Evolutionary conservation across 1,140 invertebrate species (phyloP).

Genomic region (Zaprionus nigranus): DNA sequence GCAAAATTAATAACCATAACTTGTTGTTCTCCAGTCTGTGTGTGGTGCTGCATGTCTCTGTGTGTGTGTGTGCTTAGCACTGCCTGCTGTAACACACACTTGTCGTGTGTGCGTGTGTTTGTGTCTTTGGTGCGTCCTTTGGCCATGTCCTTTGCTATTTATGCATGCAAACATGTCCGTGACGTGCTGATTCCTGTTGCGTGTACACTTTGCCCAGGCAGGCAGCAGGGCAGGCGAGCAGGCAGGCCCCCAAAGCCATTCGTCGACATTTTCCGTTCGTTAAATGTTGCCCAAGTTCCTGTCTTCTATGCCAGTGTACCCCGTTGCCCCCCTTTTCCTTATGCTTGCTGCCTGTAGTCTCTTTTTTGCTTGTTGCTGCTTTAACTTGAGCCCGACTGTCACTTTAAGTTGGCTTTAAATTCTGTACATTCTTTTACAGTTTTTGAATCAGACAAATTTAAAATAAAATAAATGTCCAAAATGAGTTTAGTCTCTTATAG

Average conservation of each 20-base stretch:
- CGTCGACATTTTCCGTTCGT: constrained; percentile 55
- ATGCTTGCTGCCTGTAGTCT: not conserved
- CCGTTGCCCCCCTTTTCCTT: not conserved
- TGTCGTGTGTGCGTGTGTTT: constrained; percentile 6
- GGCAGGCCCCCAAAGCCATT: constrained; percentile 20
- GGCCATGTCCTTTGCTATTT: constrained; percentile 77
- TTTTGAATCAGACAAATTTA: too few relatives aligned
- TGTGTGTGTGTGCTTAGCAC: constrained; percentile 11
- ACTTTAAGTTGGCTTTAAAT: not conserved
- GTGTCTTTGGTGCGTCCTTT: constrained; percentile 38
- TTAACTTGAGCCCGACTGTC: not conserved
- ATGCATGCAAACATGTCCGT: constrained; percentile 80
- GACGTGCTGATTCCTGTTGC: constrained; percentile 70
- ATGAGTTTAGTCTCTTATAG: too few relatives aligned
- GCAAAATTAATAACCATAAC: constrained; percentile 81
- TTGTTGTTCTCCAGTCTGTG: constrained; percentile 49
- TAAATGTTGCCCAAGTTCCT: constrained; percentile 40
- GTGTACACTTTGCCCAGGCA: constrained; percentile 68
- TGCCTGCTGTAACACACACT: not conserved
- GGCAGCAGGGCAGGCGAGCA: not conserved
- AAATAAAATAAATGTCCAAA: too few relatives aligned
- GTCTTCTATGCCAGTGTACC: not conserved
- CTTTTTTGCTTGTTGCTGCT: not conserved
- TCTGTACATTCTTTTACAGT: not conserved
- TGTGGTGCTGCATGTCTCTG: not conserved